Percentiles rank a stretch among this genome's conserved stretches.
Conservation (phyloP, 2,113 vertebrate species). For the Candoia aspera region DNA sequence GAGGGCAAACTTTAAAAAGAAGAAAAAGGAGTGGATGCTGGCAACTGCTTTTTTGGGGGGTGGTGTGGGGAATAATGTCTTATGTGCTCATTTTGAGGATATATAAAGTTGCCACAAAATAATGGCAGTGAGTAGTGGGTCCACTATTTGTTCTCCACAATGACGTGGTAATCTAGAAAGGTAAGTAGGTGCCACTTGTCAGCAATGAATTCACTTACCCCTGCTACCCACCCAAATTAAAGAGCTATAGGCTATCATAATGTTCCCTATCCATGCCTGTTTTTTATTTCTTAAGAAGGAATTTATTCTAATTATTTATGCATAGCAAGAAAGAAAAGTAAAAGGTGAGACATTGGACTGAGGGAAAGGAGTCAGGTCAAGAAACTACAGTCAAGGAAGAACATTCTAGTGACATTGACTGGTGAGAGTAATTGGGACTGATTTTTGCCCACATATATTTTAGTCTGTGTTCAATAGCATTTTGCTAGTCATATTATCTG, state of each 20-base stretch:
- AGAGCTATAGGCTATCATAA: background rate
- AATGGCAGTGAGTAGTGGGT: background rate
- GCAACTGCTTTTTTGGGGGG: background rate
- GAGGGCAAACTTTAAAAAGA: background rate
- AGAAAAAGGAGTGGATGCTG: background rate
- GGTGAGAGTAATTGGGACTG: background rate
- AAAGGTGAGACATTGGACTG: background rate
- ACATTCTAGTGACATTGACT: background rate
- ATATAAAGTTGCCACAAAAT: background rate
- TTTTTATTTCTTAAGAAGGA: background rate
- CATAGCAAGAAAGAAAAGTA: background rate
- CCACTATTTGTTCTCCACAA: background rate
- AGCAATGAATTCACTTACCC: background rate
- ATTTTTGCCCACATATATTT: background rate
- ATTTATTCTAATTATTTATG: background rate
- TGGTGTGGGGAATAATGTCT: background rate
- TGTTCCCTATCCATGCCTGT: background rate
- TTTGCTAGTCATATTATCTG: background rate
- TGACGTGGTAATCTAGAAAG: background rate
- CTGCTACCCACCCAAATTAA: background rate
- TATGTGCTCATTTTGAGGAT: background rate
- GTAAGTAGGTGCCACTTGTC: background rate
- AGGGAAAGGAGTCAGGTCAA: background rate
- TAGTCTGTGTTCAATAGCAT: background rate
- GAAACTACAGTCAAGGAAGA: background rate